phyloP scores from a whole-genome alignment of 2,113 vertebrate species.

The Catagonus wagneri region DNA sequence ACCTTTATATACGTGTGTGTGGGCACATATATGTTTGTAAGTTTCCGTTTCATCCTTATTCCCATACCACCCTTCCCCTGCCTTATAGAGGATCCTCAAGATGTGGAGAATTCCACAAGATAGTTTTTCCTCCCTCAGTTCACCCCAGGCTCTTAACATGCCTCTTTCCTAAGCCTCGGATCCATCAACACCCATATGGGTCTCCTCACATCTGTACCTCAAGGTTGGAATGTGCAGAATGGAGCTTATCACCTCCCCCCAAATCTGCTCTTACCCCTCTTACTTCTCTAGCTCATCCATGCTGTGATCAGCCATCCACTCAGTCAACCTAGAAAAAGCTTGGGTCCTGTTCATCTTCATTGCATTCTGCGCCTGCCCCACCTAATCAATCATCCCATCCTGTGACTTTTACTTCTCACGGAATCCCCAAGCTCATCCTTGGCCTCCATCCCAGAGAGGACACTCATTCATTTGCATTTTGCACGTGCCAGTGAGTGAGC shows the following conservation, averaged over 20 bases:
- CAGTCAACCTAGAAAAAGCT: neutral
- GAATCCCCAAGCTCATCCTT: neutral
- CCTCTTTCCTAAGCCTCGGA: neutral
- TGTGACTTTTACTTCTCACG: neutral
- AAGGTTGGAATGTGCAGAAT: neutral
- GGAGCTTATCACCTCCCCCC: neutral
- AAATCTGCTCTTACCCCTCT: neutral
- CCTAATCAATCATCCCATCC: neutral
- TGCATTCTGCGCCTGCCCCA: rapidly evolving
- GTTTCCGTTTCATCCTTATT: neutral
- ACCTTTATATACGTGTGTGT: neutral
- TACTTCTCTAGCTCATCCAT: too few relatives aligned
- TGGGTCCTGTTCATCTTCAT: neutral
- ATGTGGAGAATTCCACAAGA: neutral
- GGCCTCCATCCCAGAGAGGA: rapidly evolving
- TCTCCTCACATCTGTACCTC: neutral
- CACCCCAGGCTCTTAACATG: neutral
- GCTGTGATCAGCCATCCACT: neutral
- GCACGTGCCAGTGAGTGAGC: rapidly evolving
- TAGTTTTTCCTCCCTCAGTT: neutral
- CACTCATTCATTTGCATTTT: too few relatives aligned
- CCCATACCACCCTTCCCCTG: rapidly evolving
- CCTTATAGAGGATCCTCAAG: too few relatives aligned
- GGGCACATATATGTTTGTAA: neutral
- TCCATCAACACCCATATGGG: neutral